Percentiles rank a stretch among this genome's conserved stretches.
Conservation (phyloP, 1,140 invertebrate species). For the Pentalonia nigronervosa region DNA sequence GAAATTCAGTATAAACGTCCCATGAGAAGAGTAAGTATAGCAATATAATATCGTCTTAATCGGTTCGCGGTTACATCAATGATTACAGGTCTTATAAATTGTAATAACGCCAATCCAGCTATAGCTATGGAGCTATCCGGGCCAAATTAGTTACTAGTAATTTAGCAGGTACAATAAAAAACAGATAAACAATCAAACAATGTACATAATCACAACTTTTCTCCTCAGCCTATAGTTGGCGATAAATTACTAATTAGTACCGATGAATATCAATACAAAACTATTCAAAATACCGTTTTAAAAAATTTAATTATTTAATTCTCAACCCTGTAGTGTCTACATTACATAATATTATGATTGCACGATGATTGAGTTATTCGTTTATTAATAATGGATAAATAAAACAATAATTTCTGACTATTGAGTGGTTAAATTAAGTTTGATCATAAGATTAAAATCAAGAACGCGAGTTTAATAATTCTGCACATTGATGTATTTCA, state of each 20-base stretch:
- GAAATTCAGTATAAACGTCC: conserved; percentile 53
- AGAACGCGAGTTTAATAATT: not conserved
- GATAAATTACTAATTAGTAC: conserved; percentile 6
- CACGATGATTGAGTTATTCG: not conserved
- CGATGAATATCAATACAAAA: not conserved
- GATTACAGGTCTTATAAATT: not conserved
- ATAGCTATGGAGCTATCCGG: not conserved
- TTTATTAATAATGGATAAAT: not conserved
- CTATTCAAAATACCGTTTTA: not conserved
- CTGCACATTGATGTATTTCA: not conserved
- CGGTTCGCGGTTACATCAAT: not conserved
- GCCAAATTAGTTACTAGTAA: not conserved
- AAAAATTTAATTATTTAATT: not conserved
- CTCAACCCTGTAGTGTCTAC: not conserved
- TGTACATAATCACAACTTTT: not conserved
- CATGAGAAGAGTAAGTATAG: conserved; percentile 47
- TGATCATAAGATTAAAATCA: not conserved
- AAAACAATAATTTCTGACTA: not conserved
- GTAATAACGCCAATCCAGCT: not conserved
- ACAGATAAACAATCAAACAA: not conserved
- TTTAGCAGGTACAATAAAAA: not conserved
- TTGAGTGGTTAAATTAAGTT: not conserved
- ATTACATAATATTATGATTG: not conserved
- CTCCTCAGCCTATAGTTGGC: not conserved
- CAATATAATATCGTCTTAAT: not conserved